Percentiles rank a stretch among this genome's conserved stretches.
Evolutionary conservation across 2,888 invertebrate species (phyloP).

Genomic region (Eristalinus sepulchralis): DNA sequence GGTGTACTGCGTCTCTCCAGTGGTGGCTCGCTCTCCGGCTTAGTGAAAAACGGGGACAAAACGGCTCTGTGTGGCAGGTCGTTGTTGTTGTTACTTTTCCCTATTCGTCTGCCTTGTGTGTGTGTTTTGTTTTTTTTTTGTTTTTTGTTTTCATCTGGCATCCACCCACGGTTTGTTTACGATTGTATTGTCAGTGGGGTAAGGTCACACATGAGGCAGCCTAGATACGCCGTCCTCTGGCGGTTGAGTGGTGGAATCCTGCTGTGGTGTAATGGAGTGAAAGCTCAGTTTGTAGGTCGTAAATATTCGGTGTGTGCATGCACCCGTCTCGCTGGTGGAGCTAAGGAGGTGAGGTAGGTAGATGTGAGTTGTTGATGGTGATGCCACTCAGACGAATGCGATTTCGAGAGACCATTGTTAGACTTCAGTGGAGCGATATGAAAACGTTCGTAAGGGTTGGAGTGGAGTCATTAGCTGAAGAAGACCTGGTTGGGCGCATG

Average conservation of each 20-base stretch:
- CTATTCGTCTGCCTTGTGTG: no score
- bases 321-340: not conserved
- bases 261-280: not conserved
- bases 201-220: constrained; percentile 50
- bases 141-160: constrained; percentile 2
- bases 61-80: constrained; percentile 57
- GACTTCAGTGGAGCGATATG: no score
- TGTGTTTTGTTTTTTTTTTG: constrained; percentile 8
- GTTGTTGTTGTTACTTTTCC: constrained; percentile 6
- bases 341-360: no score
- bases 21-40: not conserved
- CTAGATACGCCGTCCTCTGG: constrained; percentile 31
- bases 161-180: constrained; percentile 62
- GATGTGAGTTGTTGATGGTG: no score
- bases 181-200: constrained; percentile 59
- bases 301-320: not conserved
- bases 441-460: no score
- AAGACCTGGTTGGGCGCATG: no score
- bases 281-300: constrained; percentile 12
- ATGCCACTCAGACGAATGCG: no score
- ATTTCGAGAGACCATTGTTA: no score
- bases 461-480: no score
- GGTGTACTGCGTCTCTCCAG: not conserved
- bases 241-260: constrained; percentile 8
- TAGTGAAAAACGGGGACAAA: constrained; percentile 38